Percentiles rank a stretch among this genome's conserved stretches.
Conservation (phyloP, 2,888 invertebrate species). For the Ormyrus thymus region DNA sequence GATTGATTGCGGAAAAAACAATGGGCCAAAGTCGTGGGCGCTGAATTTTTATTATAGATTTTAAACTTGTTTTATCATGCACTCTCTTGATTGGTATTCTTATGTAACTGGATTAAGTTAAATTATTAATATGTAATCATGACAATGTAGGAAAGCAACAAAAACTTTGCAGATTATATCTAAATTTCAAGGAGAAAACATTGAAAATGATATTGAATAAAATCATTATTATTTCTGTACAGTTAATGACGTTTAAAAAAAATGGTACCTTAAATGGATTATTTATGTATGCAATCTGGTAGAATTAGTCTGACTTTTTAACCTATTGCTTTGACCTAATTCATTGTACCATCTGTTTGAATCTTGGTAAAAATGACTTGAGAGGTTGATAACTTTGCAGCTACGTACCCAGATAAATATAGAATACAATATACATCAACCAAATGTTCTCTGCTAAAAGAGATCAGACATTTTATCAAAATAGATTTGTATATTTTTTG, state of each 20-base stretch:
- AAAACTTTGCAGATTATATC: no score
- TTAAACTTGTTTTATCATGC: neutral
- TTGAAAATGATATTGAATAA: no score
- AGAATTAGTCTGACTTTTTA: no score
- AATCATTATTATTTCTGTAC: no score
- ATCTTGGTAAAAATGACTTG: neutral
- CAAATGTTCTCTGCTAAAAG: slow-evolving; percentile 7
- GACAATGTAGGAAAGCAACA: neutral
- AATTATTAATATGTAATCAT: slow-evolving; percentile 14
- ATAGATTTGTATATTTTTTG: slow-evolving; percentile 34
- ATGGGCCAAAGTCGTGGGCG: no score
- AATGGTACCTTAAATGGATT: no score
- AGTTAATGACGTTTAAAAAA: no score
- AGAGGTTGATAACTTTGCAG: slow-evolving; percentile 24
- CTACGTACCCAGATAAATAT: slow-evolving; percentile 19
- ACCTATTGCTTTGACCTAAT: neutral
- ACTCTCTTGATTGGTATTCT: slow-evolving; percentile 15
- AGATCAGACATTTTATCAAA: slow-evolving; percentile 29
- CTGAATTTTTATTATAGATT: neutral
- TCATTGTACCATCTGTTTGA: neutral
- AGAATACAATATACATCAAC: slow-evolving; percentile 29
- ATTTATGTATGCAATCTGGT: no score
- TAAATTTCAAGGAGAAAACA: no score
- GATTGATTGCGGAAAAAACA: no score
- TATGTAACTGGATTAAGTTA: slow-evolving; percentile 21